Evolutionary conservation across 1,140 invertebrate genomes (phyloP).

Genomic region (Cyclargus thomasi): DNA sequence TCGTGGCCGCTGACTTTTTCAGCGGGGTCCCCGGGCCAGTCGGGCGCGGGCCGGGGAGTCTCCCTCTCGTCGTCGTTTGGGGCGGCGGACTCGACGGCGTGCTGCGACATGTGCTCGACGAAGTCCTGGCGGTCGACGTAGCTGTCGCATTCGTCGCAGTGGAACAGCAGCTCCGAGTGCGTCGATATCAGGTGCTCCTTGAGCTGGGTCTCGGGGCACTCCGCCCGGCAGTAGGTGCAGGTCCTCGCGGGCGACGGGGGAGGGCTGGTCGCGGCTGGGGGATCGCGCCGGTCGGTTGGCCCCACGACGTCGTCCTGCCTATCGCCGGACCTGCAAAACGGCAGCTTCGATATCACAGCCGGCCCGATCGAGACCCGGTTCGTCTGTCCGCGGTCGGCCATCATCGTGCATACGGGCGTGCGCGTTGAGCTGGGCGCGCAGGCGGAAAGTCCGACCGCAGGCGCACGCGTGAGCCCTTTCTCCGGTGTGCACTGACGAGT

Average conservation of each 20-base stretch:
- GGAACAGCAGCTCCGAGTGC: slow-evolving; percentile 45
- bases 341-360: slow-evolving; percentile 23
- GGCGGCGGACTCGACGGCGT: slow-evolving; percentile 31
- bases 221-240: slow-evolving; percentile 40
- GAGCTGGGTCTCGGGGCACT: slow-evolving; percentile 25
- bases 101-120: slow-evolving; percentile 49
- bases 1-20: no score
- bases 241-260: slow-evolving; percentile 7
- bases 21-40: no score
- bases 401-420: slow-evolving; percentile 35
- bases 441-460: slow-evolving; percentile 47
- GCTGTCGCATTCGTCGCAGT: slow-evolving; percentile 49
- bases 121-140: slow-evolving; percentile 45
- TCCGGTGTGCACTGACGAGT: slow-evolving; percentile 47
- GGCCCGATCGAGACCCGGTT: not conserved
- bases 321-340: slow-evolving; percentile 42
- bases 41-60: no score
- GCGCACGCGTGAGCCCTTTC: slow-evolving; percentile 39
- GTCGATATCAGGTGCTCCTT: slow-evolving; percentile 35
- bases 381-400: not conserved
- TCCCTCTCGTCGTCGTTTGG: no score
- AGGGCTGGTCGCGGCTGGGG: not conserved
- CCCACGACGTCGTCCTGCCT: not conserved
- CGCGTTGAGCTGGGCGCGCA: slow-evolving; percentile 42
- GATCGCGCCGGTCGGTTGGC: not conserved